Evolutionary conservation across 2,113 vertebrate species (phyloP), one percentile per base, ranked within the genome.

Genomic region (Pimephales promelas): DNA sequence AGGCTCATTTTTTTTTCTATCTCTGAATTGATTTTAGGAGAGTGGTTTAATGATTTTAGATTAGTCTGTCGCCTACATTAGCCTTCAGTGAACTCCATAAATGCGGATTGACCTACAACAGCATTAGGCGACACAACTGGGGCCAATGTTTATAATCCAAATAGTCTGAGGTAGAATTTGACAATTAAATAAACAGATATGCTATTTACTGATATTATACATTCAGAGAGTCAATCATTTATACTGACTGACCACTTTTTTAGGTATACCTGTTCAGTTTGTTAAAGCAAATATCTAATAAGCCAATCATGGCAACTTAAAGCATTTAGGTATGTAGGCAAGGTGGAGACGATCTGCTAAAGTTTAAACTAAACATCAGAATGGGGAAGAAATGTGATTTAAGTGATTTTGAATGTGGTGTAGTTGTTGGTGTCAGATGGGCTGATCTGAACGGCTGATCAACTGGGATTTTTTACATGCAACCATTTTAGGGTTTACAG

Each of bases 1-100:
- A 40, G 62, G 79, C 28, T 81, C 45, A 54, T 81, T 81, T 49
- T 68, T 68, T 40, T 24, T 56, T 70, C 62, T 18, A 54, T 40
- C 79, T 54, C 62, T 81, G 11, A 36, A 81, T 70, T 81, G 79
- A 81, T 81, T 81, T 81, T 54, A 56, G 47, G 28, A 81, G 79
- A 81, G 79, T 70, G 62, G 47, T 81, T 79, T 81, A 81, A 81
- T 28, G 79, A 81, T 81, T 81, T 81, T 81, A 68, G 68, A 81
- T 81, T 36, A 81, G 79, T 81, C 79, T 70, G 79, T 24, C 24
- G 79, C 62, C 79, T 70, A 49, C 79, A 81, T 56, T 81, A 81
- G 31, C 62, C 79, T 81, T 56, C 22, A 6, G 62, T 81, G 62
- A 81, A 81, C 79, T 81, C 79, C 64, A 56, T 70, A 81, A 81